These are phyloP conservation scores for Cygnus buccinator DNA, from an alignment of 2,113 vertebrate genomes.

Conservation along the genomic window DNA sequence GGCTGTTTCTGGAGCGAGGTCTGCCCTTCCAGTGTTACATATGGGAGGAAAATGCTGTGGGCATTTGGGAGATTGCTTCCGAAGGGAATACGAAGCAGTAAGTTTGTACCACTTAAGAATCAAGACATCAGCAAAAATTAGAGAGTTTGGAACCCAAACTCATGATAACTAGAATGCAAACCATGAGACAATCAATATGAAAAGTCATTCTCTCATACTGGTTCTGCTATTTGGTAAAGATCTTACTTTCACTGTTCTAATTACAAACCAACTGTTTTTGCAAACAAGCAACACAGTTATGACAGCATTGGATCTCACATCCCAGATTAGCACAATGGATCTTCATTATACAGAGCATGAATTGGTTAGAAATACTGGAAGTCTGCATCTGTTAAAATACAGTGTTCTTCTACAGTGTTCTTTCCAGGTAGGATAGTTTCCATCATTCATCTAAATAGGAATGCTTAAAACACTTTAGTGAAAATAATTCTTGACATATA, in stretches of 20 bases:
- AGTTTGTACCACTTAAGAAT: neutral
- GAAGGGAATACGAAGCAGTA: neutral
- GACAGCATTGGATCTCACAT: neutral
- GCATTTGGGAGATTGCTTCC: neutral
- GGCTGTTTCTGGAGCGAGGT: neutral
- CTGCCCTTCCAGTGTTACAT: neutral
- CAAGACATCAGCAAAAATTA: neutral
- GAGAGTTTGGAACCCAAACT: neutral
- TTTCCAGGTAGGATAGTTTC: neutral
- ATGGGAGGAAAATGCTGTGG: neutral
- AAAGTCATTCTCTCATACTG: neutral
- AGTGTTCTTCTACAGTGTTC: neutral
- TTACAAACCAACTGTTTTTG: neutral
- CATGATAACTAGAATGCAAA: neutral
- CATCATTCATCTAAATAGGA: neutral
- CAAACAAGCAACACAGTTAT: neutral
- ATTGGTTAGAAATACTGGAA: neutral
- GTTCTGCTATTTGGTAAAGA: neutral
- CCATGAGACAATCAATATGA: constrained; percentile 1
- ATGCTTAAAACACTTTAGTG: neutral
- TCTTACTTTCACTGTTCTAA: neutral
- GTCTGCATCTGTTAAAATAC: neutral
- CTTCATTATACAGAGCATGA: neutral
- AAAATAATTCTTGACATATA: neutral
- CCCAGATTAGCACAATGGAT: neutral